Evolutionary conservation across 2,797 vertebrate genomes (phyloP).

Genomic region (Numenius phaeopus): DNA sequence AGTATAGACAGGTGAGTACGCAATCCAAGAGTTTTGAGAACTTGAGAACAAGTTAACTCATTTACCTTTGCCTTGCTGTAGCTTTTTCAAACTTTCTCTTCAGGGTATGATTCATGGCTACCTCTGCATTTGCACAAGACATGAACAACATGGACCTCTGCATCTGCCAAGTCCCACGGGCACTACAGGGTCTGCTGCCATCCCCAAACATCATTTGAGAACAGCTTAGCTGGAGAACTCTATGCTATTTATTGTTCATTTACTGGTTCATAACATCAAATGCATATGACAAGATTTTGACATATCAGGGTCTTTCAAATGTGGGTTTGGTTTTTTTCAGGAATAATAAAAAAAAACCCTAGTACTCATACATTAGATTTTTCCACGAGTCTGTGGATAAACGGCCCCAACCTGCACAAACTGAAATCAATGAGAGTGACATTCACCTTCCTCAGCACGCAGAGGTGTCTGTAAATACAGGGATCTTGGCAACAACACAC

Average conservation of each 20-base stretch:
- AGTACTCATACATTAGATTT: neutral
- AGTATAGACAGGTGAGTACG: neutral
- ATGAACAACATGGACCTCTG: fast-evolving
- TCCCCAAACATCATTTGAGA: fast-evolving
- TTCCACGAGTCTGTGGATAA: neutral
- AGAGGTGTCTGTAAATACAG: neutral
- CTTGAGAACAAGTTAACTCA: neutral
- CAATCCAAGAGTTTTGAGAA: neutral
- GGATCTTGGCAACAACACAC: neutral
- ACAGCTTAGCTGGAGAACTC: too few species aligned
- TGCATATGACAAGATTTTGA: neutral
- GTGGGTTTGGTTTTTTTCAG: neutral
- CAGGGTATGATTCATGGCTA: neutral
- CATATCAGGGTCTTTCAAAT: neutral
- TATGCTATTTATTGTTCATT: fast-evolving
- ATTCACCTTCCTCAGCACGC: neutral
- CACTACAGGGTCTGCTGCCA: neutral
- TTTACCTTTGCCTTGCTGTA: neutral
- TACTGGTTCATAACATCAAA: neutral
- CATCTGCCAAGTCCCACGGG: neutral
- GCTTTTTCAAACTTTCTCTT: neutral
- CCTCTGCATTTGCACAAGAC: neutral
- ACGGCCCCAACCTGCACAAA: neutral
- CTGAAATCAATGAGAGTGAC: neutral
- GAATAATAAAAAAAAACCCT: neutral